Base-by-base conservation (phyloP, 2,113 vertebrate species). In the Paracanthobrama guichenoti region DNA sequence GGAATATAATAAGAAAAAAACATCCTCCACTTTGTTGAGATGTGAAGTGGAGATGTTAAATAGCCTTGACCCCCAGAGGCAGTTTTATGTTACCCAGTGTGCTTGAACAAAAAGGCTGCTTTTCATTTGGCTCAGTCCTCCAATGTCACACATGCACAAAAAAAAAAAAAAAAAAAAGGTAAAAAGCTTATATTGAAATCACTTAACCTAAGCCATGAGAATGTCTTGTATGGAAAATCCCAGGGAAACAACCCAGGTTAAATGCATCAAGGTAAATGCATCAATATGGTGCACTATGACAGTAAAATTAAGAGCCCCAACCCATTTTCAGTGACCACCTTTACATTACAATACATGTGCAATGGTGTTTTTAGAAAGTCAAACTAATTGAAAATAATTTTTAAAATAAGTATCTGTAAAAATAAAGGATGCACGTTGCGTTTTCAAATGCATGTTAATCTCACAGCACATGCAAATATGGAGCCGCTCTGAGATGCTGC, bases 1-100 rank as follows among this genome's bases (percentile, higher is more conserved):
- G 46, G 48, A 26, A 55, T 66, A 28, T 48, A 55, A 79, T 46
- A 80, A 64, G 5, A 72, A 13, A 24, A 78, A 72, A 79, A 20
- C 42, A 39, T 31, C 57, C 14, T 28, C 4, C n/a, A 16, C 77
- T 67, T 53, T 46, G 48, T 53, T 79, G 64, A 24, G 31, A 59
- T 59, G 31, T 35, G 12, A 42, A 78, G 31, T 78, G 11, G 10
- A 42, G 20, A 12, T 42, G 55, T 22, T 59, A 78, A 78, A 42
- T 60, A 59, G 55, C 31, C 55, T 78, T 24, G 31, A 78, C 31
- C 13, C 55, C 75, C 31, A 59, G 75, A 39, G 50, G 50, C 53
- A 14, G 28, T 42, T 39, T 57, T 76, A 26, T 20, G 46, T 75
- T 73, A 46, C 22, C 5, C 62, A 66, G 46, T 5, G 26, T 35